Evolutionary conservation across 1,140 invertebrate species (phyloP).

Genomic region (Drosophila tristis): DNA sequence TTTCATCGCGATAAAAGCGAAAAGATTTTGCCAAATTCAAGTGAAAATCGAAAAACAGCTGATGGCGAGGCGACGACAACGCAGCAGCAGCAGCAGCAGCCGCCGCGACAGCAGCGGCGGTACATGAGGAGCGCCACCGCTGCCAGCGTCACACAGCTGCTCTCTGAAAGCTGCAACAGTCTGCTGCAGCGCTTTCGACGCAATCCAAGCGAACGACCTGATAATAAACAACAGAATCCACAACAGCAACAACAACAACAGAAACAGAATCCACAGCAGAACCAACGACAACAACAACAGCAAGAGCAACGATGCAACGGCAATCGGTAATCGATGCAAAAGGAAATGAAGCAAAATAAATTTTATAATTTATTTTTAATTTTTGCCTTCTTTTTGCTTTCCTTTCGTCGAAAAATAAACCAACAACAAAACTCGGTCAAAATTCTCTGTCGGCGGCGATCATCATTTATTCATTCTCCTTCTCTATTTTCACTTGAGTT

Average conservation of each 20-base stretch:
- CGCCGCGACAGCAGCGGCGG: constrained; percentile 86
- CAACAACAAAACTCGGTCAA: constrained; percentile 68
- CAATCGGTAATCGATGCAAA: constrained; percentile 80
- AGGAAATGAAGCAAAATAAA: constrained; percentile 68
- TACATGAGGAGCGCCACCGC: constrained; percentile 91
- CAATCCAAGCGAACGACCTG: constrained; percentile 87
- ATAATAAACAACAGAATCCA: constrained; percentile 69
- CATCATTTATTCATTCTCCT: constrained; percentile 39
- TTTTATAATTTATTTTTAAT: constrained; percentile 80
- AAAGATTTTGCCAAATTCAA: constrained; percentile 66
- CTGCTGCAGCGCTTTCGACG: constrained; percentile 91
- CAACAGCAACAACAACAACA: constrained; percentile 58
- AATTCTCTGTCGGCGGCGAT: constrained; percentile 59
- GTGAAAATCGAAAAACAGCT: constrained; percentile 71
- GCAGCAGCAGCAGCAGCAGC: constrained; percentile 32
- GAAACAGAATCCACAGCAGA: constrained; percentile 37
- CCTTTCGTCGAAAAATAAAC: constrained; percentile 40
- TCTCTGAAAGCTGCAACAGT: constrained; percentile 93
- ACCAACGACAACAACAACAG: constrained; percentile 52
- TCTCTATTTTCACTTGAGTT: constrained; percentile 55
- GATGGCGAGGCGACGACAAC: constrained; percentile 34
- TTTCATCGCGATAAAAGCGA: constrained; percentile 83
- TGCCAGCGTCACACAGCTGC: constrained; percentile 91
- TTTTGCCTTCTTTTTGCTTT: constrained; percentile 44
- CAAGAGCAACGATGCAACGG: constrained; percentile 56